These are phyloP conservation scores for Bovichtus variegatus DNA, from an alignment of 2,797 vertebrate genomes.

Conservation along the genomic window DNA sequence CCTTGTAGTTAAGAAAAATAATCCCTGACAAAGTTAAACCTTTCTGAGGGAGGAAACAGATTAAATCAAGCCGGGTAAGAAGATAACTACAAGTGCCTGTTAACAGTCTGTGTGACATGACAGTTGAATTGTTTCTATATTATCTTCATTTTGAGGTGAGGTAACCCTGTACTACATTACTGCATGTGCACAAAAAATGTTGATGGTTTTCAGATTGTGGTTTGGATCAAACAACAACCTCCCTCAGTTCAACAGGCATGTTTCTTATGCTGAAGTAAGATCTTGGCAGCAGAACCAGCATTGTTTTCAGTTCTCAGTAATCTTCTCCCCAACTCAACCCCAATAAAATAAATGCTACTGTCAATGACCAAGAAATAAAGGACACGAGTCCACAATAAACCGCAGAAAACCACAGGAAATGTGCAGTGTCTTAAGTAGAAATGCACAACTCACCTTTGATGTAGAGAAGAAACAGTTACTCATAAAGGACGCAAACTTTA, in stretches of 20 bases:
- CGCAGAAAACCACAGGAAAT: conserved; percentile 14
- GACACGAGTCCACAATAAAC: neutral
- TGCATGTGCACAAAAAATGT: conserved; percentile 22
- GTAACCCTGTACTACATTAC: neutral
- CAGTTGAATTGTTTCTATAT: conserved; percentile 14
- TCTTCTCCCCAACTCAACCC: conserved; percentile 48
- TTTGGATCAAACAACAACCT: conserved; percentile 54
- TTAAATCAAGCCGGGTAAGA: neutral
- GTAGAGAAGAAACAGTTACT: neutral
- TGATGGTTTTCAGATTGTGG: conserved; percentile 60
- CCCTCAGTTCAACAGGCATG: conserved; percentile 51
- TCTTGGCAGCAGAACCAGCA: conserved; percentile 52
- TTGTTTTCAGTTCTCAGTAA: conserved; percentile 61
- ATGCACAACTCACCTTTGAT: neutral
- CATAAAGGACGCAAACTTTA: neutral
- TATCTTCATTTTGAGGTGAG: conserved; percentile 31
- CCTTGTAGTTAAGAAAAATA: neutral
- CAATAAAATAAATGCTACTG: conserved; percentile 56
- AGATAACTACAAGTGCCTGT: neutral
- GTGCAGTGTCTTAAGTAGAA: neutral
- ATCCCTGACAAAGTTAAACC: neutral
- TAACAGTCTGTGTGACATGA: neutral
- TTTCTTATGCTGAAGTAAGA: conserved; percentile 68
- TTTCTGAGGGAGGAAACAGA: neutral
- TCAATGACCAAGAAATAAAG: conserved; percentile 30